phyloP scores from a whole-genome alignment of 1,140 invertebrate genomes.

The Neodiprion lecontei region DNA sequence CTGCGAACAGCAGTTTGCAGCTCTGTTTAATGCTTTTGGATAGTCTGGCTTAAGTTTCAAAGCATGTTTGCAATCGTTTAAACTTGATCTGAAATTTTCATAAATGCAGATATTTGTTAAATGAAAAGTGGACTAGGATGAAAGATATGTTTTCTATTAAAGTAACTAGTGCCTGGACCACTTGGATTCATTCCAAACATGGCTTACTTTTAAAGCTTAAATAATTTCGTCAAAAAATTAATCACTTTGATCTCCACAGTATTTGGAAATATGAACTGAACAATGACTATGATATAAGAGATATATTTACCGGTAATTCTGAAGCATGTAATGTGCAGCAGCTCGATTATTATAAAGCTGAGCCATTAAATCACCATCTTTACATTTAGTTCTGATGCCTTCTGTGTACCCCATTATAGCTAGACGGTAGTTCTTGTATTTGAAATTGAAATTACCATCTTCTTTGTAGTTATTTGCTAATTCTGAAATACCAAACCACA shows the following conservation, averaged over 20 bases:
- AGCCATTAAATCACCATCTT: slow-evolving; percentile 78
- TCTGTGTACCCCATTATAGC: slow-evolving; percentile 90
- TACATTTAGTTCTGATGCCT: slow-evolving; percentile 82
- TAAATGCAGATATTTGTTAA: neutral
- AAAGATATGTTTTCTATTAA: too few relatives aligned
- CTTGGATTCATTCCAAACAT: too few relatives aligned
- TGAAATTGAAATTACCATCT: slow-evolving; percentile 97
- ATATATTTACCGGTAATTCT: slow-evolving; percentile 76
- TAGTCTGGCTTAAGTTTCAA: slow-evolving; percentile 80
- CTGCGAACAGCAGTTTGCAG: slow-evolving; percentile 75
- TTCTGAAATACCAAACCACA: slow-evolving; percentile 64
- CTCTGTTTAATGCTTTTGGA: slow-evolving; percentile 79
- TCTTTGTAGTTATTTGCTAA: slow-evolving; percentile 91
- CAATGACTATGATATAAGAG: neutral
- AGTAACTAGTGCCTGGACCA: too few relatives aligned
- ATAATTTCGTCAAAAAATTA: too few relatives aligned
- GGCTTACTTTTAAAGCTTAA: too few relatives aligned
- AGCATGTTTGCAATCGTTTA: slow-evolving; percentile 79
- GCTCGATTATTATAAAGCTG: slow-evolving; percentile 91
- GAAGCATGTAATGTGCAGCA: slow-evolving; percentile 84
- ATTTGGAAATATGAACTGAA: too few relatives aligned
- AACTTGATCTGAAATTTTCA: slow-evolving; percentile 64
- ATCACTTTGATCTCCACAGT: too few relatives aligned
- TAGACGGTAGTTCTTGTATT: slow-evolving; percentile 91
- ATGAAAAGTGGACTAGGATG: neutral